Percentiles rank a stretch among this genome's conserved stretches.
phyloP scores from a whole-genome alignment of 2,888 invertebrate species.

The Ophion ellenae region DNA sequence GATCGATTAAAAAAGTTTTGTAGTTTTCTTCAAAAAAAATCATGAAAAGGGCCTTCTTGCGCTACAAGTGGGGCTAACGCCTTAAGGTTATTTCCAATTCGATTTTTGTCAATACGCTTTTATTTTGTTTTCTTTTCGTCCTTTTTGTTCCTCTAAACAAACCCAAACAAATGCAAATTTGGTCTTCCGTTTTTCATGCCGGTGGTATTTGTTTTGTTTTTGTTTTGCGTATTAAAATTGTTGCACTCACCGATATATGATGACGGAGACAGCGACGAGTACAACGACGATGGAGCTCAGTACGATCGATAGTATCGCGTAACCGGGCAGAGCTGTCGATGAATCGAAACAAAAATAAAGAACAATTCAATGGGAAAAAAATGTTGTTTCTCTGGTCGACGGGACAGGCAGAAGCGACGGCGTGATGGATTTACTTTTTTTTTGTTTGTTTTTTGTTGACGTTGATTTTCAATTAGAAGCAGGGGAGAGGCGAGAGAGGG shows the following conservation, averaged over 20 bases:
- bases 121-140: no score
- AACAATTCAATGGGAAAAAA: conserved; percentile 1
- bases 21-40: no score
- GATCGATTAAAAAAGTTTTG: no score
- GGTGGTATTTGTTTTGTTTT: background rate
- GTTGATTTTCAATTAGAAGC: conserved; percentile 1
- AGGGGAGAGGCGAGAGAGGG: background rate
- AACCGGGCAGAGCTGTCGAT: conserved; percentile 90
- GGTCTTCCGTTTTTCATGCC: no score
- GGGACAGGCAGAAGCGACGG: background rate
- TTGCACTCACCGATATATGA: conserved; percentile 90
- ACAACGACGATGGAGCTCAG: conserved; percentile 91
- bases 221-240: background rate
- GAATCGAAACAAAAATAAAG: conserved; percentile 36
- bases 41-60: no score
- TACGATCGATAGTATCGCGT: conserved; percentile 93
- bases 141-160: no score
- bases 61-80: no score
- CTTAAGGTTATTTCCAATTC: no score
- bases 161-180: no score
- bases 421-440: background rate
- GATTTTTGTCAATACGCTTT: no score
- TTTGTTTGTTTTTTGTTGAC: background rate
- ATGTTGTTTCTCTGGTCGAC: background rate
- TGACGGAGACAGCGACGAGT: conserved; percentile 88